A percentile compares a stretch with the other conserved stretches of the same genome.
These are phyloP conservation scores for Zelleria hepariella DNA, from an alignment of 2,888 invertebrate species.

Conservation along the genomic window DNA sequence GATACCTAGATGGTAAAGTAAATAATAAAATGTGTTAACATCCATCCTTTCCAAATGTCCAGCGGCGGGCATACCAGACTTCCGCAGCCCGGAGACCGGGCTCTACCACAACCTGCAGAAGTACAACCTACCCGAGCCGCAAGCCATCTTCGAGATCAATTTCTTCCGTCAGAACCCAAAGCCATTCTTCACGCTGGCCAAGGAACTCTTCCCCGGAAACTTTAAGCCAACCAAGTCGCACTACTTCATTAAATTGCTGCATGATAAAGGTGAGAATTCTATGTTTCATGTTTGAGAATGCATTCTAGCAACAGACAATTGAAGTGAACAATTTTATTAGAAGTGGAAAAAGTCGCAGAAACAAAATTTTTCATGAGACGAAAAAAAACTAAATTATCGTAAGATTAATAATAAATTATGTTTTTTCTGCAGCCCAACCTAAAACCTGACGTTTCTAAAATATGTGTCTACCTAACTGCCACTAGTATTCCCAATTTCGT, in stretches of 20 bases:
- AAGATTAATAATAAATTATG: too few species aligned
- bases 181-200: conserved; percentile 93
- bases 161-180: conserved; percentile 91
- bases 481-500: too few species aligned
- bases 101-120: conserved; percentile 92
- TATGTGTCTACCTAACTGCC: too few species aligned
- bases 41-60: conserved; percentile 25
- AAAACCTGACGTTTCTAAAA: too few species aligned
- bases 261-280: conserved; percentile 77
- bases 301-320: background rate
- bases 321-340: background rate
- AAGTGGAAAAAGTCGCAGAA: too few species aligned
- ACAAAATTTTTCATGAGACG: too few species aligned
- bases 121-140: conserved; percentile 91
- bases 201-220: conserved; percentile 88
- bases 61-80: conserved; percentile 98
- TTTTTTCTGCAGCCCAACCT: too few species aligned
- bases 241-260: conserved; percentile 88
- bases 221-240: conserved; percentile 93
- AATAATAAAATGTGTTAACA: background rate
- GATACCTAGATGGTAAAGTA: too few species aligned
- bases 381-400: too few species aligned
- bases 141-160: conserved; percentile 91
- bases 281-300: background rate
- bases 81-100: conserved; percentile 92